Conservation (phyloP, 2,888 invertebrate genomes). For the Pristionchus arcanus region DNA sequence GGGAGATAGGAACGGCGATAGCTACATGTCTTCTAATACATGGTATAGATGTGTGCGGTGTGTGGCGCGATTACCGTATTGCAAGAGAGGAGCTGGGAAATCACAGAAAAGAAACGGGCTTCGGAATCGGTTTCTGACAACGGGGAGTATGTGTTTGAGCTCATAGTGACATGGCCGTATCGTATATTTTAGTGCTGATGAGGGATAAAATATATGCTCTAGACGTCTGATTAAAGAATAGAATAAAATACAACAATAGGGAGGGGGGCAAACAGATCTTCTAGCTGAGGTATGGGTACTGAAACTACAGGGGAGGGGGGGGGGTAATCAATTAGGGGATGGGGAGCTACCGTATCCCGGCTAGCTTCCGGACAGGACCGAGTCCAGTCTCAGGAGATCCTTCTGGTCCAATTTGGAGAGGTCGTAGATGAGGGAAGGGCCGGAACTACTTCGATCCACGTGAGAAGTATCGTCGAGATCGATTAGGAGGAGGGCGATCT, state of each 20-base stretch:
- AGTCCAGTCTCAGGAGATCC: background rate
- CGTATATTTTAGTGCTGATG: background rate
- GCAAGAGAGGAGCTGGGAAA: background rate
- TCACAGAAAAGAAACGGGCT: background rate
- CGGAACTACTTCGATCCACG: background rate
- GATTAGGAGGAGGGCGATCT: slow-evolving; percentile 26
- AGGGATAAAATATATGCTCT: background rate
- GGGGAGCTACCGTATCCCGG: background rate
- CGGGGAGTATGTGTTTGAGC: slow-evolving; percentile 1
- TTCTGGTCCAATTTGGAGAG: slow-evolving; percentile 49
- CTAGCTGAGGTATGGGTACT: background rate
- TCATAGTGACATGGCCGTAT: background rate
- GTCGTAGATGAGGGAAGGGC: slow-evolving; percentile 26
- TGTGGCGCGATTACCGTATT: slow-evolving; percentile 35
- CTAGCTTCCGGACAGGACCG: slow-evolving; percentile 26
- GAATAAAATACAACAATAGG: background rate
- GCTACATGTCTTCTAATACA: background rate
- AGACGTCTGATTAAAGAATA: background rate
- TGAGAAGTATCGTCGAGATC: slow-evolving; percentile 3
- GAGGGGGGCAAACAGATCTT: background rate
- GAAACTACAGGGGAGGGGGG: background rate
- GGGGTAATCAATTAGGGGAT: slow-evolving; percentile 8
- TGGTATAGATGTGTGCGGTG: background rate
- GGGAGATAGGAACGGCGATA: slow-evolving; percentile 1
- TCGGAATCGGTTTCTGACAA: slow-evolving; percentile 10